Conservation (phyloP, 2,113 vertebrate species). For the Pavo muticus region DNA sequence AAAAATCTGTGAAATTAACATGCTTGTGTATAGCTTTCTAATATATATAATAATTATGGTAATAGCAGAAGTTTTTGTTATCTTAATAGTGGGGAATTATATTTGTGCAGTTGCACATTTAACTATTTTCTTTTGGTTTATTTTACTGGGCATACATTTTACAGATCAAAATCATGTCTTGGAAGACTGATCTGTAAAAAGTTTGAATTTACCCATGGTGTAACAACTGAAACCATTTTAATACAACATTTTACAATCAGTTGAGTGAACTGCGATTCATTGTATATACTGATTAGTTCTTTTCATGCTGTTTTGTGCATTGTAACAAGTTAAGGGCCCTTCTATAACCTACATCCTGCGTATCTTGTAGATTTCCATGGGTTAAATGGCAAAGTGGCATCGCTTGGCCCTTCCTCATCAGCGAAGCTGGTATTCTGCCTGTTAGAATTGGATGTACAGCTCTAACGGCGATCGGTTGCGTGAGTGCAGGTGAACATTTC, state of each 20-base stretch:
- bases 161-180: conserved; percentile 78
- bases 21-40: conserved; percentile 99
- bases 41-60: conserved; percentile 95
- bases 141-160: conserved; percentile 82
- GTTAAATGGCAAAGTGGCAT: conserved; percentile 68
- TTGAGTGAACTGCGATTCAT: conserved; percentile 82
- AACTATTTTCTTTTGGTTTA: conserved; percentile 82
- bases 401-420: conserved; percentile 60
- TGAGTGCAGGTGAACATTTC: conserved; percentile 48
- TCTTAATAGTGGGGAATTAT: conserved; percentile 93
- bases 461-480: conserved; percentile 49
- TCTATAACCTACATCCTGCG: conserved; percentile 74
- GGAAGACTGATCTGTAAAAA: conserved; percentile 80
- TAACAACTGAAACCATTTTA: conserved; percentile 79
- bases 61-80: conserved; percentile 90
- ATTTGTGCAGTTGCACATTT: conserved; percentile 94
- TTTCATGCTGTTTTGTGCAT: conserved; percentile 79
- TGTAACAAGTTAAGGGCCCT: conserved; percentile 81
- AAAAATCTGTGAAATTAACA: conserved; percentile 99
- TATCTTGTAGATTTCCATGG: conserved; percentile 78
- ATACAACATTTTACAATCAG: conserved; percentile 78
- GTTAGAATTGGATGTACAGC: conserved; percentile 62
- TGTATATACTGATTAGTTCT: conserved; percentile 83
- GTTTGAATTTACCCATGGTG: conserved; percentile 72
- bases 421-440: conserved; percentile 73